Evolutionary conservation across 2,797 vertebrate species (phyloP), one percentile per base, ranked within the genome.

Genomic region (Masticophis lateralis): DNA sequence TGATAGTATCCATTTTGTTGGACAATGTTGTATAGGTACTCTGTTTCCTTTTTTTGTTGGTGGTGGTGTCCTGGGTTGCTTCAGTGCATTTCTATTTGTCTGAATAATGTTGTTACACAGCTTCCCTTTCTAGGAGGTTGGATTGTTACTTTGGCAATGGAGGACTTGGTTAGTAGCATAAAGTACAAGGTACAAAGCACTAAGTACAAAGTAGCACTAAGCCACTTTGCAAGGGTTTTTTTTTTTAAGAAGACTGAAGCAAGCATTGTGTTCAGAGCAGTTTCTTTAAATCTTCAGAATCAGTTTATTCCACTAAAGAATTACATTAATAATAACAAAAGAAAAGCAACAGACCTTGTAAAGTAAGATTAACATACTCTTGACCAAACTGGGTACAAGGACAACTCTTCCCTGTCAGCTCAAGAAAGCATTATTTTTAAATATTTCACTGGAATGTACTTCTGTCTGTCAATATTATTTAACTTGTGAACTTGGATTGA

Each of bases 381-480:
- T 5, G 1, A 47, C 69, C 87, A 32, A 22, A 22, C 87, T 0
- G n/a, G 94, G 63, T 79, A 94, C 79, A 90, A 79, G 56, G 93
- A 96, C 94, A 0, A 43, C 0, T 12, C 55, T 90, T 55, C 92
- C 91, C 92, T 63, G 94, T 90, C 12, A 92, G 60, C 74, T 37
- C 94, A 92, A 83, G 25, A 91, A 60, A 59, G 4, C 28, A 60
- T 51, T 91, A 37, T 87, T 86, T 93, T 95, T 95, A 96, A 96
- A 96, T 96, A 95, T 95, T 97, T 96, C 91, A 96, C 94, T 94
- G 90, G 74, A 60, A 93, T 43, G 55, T 91, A 93, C 63, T 90
- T 92, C 43, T 87, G 10, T 88, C 95, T 95, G 86, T 93, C 91
- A 95, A 96, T 91, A 66, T 96, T 90, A 93, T 97, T 95, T 94